These are phyloP conservation scores for Labeo rohita DNA, from an alignment of 2,113 vertebrate genomes.

Conservation along the genomic window DNA sequence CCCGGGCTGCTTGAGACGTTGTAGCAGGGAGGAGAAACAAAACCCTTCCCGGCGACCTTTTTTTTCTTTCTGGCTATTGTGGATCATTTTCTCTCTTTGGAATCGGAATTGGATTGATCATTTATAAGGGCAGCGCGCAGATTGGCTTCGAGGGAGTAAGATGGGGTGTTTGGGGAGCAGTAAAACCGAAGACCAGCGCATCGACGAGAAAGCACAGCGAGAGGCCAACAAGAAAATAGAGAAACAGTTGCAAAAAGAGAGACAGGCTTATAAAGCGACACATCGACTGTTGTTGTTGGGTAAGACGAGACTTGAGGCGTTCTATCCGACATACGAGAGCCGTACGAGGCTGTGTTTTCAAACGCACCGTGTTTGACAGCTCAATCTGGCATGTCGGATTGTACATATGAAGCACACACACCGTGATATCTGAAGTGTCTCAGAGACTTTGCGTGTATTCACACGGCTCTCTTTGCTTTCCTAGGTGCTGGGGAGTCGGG, in stretches of 20 bases:
- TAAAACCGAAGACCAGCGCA: conserved; percentile 97
- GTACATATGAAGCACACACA: conserved; percentile 57
- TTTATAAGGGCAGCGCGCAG: conserved; percentile 56
- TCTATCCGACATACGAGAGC: conserved; percentile 49
- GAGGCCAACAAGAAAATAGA: conserved; percentile 99
- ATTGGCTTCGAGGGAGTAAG: conserved; percentile 71
- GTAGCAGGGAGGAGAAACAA: conserved; percentile 71
- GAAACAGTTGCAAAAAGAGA: conserved; percentile 95
- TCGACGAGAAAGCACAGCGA: conserved; percentile 96
- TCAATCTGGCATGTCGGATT: conserved; percentile 57
- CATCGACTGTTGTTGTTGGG: conserved; percentile 95
- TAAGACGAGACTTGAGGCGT: conserved; percentile 75
- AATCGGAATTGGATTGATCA: conserved; percentile 41
- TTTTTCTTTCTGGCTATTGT: not conserved
- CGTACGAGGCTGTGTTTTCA: conserved; percentile 50
- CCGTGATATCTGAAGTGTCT: conserved; percentile 71
- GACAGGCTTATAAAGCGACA: conserved; percentile 95
- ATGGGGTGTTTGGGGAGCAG: conserved; percentile 99
- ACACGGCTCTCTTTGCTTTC: conserved; percentile 66
- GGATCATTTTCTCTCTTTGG: conserved; percentile 55
- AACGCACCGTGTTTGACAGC: conserved; percentile 72
- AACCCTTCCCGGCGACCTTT: conserved; percentile 74
- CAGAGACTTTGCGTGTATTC: conserved; percentile 36
- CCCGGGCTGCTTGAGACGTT: conserved; percentile 62
- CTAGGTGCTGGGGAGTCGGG: conserved; percentile 98